Evolutionary conservation across 2,113 vertebrate species (phyloP).

Genomic region (Pachypanchax playfairii): DNA sequence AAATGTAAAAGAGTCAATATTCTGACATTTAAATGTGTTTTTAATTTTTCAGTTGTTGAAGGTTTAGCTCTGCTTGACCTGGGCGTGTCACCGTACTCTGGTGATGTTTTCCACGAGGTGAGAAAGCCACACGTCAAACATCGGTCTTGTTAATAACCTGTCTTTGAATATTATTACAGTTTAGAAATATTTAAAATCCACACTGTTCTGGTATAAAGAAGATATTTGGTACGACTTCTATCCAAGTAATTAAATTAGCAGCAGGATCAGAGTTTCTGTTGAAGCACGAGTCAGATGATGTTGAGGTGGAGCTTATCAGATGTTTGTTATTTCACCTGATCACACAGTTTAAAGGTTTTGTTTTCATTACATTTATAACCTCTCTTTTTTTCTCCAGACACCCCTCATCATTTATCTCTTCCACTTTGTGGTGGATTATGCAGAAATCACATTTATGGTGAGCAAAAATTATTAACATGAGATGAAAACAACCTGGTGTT

Average conservation of each 20-base stretch:
- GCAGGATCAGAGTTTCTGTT: no score
- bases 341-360: no score
- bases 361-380: no score
- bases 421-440: constrained; percentile 95
- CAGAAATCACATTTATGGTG: constrained; percentile 96
- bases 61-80: constrained; percentile 94
- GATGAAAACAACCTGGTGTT: no score
- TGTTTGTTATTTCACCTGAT: no score
- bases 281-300: no score
- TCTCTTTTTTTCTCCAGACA: constrained; percentile 80
- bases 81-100: constrained; percentile 94
- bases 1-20: background rate
- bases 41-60: constrained; percentile 89
- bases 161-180: background rate
- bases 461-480: constrained; percentile 75
- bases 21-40: background rate
- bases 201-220: no score
- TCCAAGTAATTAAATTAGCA: no score
- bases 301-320: no score
- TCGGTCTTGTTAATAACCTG: background rate
- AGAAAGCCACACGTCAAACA: constrained; percentile 29
- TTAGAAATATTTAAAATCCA: background rate
- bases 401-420: constrained; percentile 96
- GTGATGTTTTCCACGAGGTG: constrained; percentile 98
- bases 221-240: no score